Base-by-base conservation (phyloP, 2,888 invertebrate species). In the Allolobophora icterica region DNA sequence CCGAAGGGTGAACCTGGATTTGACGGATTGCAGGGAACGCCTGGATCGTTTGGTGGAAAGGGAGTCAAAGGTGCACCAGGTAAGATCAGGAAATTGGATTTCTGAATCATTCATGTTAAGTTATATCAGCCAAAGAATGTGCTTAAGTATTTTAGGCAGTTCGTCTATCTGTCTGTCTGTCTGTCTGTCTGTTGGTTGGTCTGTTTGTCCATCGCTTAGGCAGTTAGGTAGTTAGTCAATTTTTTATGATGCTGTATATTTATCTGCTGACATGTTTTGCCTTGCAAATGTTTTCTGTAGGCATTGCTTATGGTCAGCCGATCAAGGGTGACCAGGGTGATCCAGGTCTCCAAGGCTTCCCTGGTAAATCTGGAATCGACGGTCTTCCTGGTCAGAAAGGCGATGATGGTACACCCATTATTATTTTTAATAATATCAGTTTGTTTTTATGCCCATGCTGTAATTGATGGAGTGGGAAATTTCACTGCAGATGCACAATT, bases 241-340 rank as follows among this genome's bases (percentile, higher is more conserved):
- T 91, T n/a, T 42, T 35, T 58, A 15, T 87, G 24, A 38, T 24
- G n/a, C n/a, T 19, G 17, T 83, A 15, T 15, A 40, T 34, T 35
- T 90, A 58, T 83, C 34, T 38, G 33, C 33, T 90, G 42, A 40
- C 42, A 84, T 35, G 24, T 90, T 45, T 42, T 89, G 0, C 35
- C 42, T 35, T 33, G 34, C 87, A 34, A 34, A 38, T 87, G 15
- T 34, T 35, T n/a, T 87, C 38, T 34, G 1, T 87, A 87, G 87
- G 87, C 38, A 34, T 34, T 38, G 34, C 38, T 87, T 87, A 24
- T 34, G 87, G 87, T 13, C 34, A 8, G 19, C 87, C 38, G 35
- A 19, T 91, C 17, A 91, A 91, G 90, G 94, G 94, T 92, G 92
- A 92, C 33, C 94, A 93, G 91, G 94, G 94, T 91, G 93, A 94